Conservation (phyloP, 2,113 vertebrate genomes). For the Zosterops lateralis region DNA sequence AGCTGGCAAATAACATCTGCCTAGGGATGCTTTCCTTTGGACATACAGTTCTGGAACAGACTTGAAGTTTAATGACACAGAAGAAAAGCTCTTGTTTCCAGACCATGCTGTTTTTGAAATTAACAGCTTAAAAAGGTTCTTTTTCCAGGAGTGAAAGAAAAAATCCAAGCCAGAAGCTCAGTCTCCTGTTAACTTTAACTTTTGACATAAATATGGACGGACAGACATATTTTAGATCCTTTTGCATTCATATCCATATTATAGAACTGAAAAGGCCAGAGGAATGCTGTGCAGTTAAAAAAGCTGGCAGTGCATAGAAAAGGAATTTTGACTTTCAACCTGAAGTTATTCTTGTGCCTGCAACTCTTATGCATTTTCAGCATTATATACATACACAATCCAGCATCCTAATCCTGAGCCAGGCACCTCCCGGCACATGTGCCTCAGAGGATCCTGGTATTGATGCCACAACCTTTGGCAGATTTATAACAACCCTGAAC, state of each 20-base stretch:
- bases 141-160: neutral
- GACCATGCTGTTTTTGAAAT: neutral
- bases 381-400: accelerated
- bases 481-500: neutral
- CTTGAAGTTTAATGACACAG: neutral
- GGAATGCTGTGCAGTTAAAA: neutral
- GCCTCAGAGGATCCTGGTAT: neutral
- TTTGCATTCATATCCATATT: neutral
- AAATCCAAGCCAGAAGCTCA: neutral
- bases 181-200: neutral
- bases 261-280: neutral
- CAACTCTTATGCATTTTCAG: neutral
- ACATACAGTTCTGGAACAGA: neutral
- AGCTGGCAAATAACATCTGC: neutral
- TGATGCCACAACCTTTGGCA: neutral
- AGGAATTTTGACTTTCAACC: neutral
- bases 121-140: neutral
- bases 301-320: neutral
- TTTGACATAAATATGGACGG: neutral
- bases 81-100: neutral
- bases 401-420: neutral
- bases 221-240: neutral
- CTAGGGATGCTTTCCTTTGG: neutral
- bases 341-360: neutral
- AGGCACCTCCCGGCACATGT: neutral